Evolutionary conservation across 1,140 invertebrate genomes (phyloP).

Genomic region (Heterodera carotae): DNA sequence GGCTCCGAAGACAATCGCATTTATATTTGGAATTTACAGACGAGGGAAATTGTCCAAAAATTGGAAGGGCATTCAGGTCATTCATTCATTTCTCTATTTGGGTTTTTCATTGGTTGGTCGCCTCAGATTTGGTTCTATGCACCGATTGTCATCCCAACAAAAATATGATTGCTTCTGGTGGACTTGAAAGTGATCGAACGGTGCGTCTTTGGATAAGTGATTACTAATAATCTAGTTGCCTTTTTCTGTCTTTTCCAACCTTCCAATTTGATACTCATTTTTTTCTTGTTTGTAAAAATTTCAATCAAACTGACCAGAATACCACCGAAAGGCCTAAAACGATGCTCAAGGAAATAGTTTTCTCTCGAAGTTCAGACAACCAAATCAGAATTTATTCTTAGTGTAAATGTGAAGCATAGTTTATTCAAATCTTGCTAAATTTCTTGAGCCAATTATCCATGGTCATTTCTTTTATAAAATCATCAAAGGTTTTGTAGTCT

Average conservation of each 20-base stretch:
- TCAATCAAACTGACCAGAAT: no score
- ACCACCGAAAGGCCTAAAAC: no score
- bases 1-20: conserved; percentile 99
- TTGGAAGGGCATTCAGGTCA: conserved; percentile 87
- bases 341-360: no score
- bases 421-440: not conserved
- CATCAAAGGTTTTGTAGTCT: not conserved
- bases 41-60: conserved; percentile 98
- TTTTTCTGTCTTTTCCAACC: not conserved
- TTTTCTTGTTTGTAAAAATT: no score
- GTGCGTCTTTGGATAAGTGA: conserved; percentile 99
- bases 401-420: no score
- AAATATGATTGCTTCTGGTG: conserved; percentile 98
- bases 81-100: not conserved
- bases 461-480: not conserved
- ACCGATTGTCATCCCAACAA: conserved; percentile 97
- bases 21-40: conserved; percentile 99
- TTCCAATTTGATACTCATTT: no score
- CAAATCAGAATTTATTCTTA: no score
- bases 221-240: conserved; percentile 37
- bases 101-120: conserved; percentile 44
- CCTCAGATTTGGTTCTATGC: conserved; percentile 89
- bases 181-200: conserved; percentile 96
- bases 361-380: no score
- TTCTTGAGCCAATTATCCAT: not conserved